Conservation (phyloP, 1,140 invertebrate species). For the Tigriopus japonicus region DNA sequence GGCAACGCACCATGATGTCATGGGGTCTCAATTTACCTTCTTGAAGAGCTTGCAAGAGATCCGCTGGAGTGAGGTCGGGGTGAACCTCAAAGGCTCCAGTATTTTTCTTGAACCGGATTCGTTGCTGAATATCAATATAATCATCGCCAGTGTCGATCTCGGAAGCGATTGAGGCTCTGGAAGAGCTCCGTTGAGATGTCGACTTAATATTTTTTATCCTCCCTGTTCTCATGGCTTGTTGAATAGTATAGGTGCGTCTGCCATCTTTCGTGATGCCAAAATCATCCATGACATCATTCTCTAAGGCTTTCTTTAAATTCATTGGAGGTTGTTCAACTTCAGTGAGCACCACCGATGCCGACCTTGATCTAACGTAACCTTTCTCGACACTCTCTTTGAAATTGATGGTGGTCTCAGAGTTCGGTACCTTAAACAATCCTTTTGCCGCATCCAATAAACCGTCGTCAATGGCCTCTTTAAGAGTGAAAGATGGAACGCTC, state of each 20-base stretch:
- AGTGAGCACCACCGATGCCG: constrained; percentile 54
- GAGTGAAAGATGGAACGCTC: constrained; percentile 32
- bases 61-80: constrained; percentile 21
- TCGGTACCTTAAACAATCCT: constrained; percentile 67
- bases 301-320: constrained; percentile 48
- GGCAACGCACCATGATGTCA: constrained; percentile 54
- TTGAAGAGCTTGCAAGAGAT: constrained; percentile 45
- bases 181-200: too few species aligned
- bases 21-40: constrained; percentile 41
- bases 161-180: too few species aligned
- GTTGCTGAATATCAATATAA: too few species aligned
- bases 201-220: too few species aligned
- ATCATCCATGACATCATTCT: constrained; percentile 52
- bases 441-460: constrained; percentile 55
- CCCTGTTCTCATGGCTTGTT: neutral
- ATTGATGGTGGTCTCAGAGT: constrained; percentile 58
- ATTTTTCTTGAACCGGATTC: constrained; percentile 35
- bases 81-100: constrained; percentile 15
- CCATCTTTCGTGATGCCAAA: constrained; percentile 45
- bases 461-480: constrained; percentile 45
- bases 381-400: constrained; percentile 69
- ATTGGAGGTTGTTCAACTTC: constrained; percentile 42
- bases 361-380: constrained; percentile 43
- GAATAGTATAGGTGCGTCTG: constrained; percentile 22
- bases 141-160: too few species aligned